Base-by-base conservation (phyloP, 2,113 vertebrate species). In the Actenoides hombroni region DNA sequence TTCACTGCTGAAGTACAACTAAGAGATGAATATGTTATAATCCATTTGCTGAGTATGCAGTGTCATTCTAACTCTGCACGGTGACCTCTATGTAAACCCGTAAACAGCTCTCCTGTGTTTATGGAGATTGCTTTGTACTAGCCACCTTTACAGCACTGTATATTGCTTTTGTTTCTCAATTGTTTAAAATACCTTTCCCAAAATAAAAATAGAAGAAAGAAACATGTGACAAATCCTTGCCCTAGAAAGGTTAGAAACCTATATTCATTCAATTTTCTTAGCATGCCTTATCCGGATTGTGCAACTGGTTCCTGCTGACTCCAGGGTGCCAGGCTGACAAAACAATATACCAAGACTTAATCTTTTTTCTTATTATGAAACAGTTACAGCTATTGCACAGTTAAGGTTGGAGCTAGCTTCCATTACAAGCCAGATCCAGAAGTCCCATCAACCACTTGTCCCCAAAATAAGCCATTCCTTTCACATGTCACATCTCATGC, bases 231-330 rank as follows among this genome's bases (percentile, higher is more conserved):
- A 89, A 82, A 94, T 86, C 26, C 11, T 76, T 86, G 28, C 74
- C 65, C 42, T 92, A n/a, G 79, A 86, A 91, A 91, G 88, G 60
- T 92, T 82, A 89, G 77, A 82, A 92, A 91, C 86, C 48, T 76
- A 11, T 82, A 89, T 79, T 96, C 2, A 13, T 84, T 94, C 74
- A 89, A 85, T 95, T 92, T 96, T 96, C 86, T 76, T 96, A 94
- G 83, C 69, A 61, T 94, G 86, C 26, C 18, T 82, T 76, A 61
- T 65, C 33, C 48, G 65, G 35, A 57, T 91, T 92, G 69, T 79
- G 81, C 57, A 89, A 91, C 84, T 48, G 39, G 23, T 53, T 91
- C 77, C 89, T 94, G 69, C 31, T 1, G 26, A 33, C 77, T 89
- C 77, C 81, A 69, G 81, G 67, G 61, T 79, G 86, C 40, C 61